Conservation (phyloP, 2,888 invertebrate species). For the Fabriciana adippe region DNA sequence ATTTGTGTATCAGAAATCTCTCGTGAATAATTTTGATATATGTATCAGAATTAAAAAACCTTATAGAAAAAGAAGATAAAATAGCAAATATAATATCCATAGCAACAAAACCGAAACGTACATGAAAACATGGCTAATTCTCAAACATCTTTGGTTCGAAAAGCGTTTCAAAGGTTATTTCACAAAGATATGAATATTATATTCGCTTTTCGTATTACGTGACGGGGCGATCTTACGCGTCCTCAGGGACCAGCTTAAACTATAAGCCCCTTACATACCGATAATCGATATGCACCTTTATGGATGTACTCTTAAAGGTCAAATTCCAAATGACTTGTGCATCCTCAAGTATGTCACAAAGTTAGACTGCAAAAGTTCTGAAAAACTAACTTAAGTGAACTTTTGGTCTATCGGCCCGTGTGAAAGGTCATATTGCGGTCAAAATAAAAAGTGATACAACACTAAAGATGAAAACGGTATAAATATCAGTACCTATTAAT, state of each 20-base stretch:
- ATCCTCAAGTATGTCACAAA: constrained; percentile 22
- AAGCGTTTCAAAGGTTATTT: constrained; percentile 28
- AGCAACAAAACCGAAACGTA: neutral
- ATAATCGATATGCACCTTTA: constrained; percentile 12
- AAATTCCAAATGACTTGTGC: neutral
- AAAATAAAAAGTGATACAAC: constrained; percentile 10
- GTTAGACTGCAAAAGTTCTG: constrained; percentile 24
- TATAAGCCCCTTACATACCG: constrained; percentile 26
- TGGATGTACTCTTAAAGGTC: neutral
- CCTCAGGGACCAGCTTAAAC: constrained; percentile 28
- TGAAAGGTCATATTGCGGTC: constrained; percentile 25
- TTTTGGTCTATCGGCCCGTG: constrained; percentile 24
- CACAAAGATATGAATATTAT: constrained; percentile 36
- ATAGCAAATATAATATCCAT: neutral
- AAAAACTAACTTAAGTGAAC: constrained; percentile 30
- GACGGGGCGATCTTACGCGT: constrained; percentile 29
- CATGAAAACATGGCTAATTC: constrained; percentile 16
- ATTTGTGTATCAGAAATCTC: too few relatives aligned
- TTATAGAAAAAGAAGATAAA: too few relatives aligned
- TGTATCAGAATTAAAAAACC: too few relatives aligned
- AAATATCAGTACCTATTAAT: too few relatives aligned
- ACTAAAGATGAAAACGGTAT: neutral
- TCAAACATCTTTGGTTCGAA: constrained; percentile 19
- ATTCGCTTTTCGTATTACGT: constrained; percentile 32
- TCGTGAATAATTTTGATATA: too few relatives aligned